Percentiles rank a stretch among this genome's conserved stretches.
Evolutionary conservation across 2,113 vertebrate species (phyloP).

Genomic region (Pollachius pollachius): DNA sequence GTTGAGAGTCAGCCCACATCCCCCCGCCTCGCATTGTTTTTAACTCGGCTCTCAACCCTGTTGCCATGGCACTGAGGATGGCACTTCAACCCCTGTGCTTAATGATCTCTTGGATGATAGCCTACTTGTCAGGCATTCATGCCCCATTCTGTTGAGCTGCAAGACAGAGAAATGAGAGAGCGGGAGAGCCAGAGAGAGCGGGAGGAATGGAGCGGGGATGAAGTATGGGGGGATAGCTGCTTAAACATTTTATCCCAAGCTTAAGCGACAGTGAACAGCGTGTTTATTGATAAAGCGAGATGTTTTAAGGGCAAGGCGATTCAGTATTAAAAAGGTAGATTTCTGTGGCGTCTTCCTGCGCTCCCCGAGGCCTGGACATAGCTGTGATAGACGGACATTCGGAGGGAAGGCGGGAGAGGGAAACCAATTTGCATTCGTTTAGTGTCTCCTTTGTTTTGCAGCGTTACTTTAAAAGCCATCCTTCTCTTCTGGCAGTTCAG

Average conservation of each 20-base stretch:
- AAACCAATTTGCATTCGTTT: constrained; percentile 65
- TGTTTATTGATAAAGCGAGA: constrained; percentile 51
- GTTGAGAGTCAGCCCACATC: constrained; percentile 57
- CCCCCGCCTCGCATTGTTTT: constrained; percentile 72
- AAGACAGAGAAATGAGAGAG: constrained; percentile 33
- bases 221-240: constrained; percentile 33
- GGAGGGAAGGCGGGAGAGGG: constrained; percentile 43
- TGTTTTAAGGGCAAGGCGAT: constrained; percentile 3
- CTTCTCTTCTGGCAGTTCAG: constrained; percentile 67
- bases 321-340: constrained; percentile 20
- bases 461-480: constrained; percentile 70
- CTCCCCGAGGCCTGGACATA: constrained; percentile 30
- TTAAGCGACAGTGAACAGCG: constrained; percentile 48
- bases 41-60: constrained; percentile 78
- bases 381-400: constrained; percentile 51
- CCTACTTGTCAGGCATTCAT: constrained; percentile 76
- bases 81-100: constrained; percentile 80
- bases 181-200: constrained; percentile 15
- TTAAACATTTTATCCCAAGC: constrained; percentile 53
- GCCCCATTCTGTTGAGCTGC: constrained; percentile 66
- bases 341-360: constrained; percentile 14
- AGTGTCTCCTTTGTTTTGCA: constrained; percentile 58
- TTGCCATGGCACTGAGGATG: constrained; percentile 81
- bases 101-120: constrained; percentile 83
- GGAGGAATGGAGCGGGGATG: constrained; percentile 20